Percentiles rank a stretch among this genome's conserved stretches.
Evolutionary conservation across 2,888 invertebrate genomes (phyloP).

Genomic region (Diaperis boleti): DNA sequence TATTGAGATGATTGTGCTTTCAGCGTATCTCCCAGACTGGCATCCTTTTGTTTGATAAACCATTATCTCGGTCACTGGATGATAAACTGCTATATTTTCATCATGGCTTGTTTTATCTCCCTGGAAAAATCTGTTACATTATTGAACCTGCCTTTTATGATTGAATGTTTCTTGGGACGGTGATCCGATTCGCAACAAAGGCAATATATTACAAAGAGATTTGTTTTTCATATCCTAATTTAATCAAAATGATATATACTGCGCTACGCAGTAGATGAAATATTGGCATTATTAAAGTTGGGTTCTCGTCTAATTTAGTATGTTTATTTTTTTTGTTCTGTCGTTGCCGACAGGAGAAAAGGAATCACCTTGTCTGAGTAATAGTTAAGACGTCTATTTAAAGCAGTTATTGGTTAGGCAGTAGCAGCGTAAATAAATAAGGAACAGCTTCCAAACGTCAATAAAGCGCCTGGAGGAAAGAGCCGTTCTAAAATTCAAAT

Average conservation of each 20-base stretch:
- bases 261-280: slow-evolving; percentile 22
- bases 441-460: slow-evolving; percentile 44
- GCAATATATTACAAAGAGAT: slow-evolving; percentile 42
- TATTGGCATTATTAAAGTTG: slow-evolving; percentile 26
- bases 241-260: slow-evolving; percentile 42
- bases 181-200: slow-evolving; percentile 44
- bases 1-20: slow-evolving; percentile 56
- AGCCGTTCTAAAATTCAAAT: slow-evolving; percentile 62
- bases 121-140: slow-evolving; percentile 43
- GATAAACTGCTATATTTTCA: slow-evolving; percentile 51
- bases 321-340: slow-evolving; percentile 22
- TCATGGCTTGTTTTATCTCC: slow-evolving; percentile 44
- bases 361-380: slow-evolving; percentile 36
- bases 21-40: slow-evolving; percentile 49
- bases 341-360: slow-evolving; percentile 17
- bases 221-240: slow-evolving; percentile 45
- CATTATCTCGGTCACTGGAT: slow-evolving; percentile 54
- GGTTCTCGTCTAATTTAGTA: slow-evolving; percentile 29
- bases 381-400: slow-evolving; percentile 38
- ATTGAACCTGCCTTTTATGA: slow-evolving; percentile 44
- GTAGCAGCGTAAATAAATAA: slow-evolving; percentile 42
- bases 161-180: slow-evolving; percentile 43
- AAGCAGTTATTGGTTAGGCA: slow-evolving; percentile 39
- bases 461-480: slow-evolving; percentile 46
- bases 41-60: slow-evolving; percentile 56